Evolutionary conservation across 2,797 vertebrate genomes (phyloP), one percentile per base, ranked within the genome.

Genomic region (Enteromius radiatus): DNA sequence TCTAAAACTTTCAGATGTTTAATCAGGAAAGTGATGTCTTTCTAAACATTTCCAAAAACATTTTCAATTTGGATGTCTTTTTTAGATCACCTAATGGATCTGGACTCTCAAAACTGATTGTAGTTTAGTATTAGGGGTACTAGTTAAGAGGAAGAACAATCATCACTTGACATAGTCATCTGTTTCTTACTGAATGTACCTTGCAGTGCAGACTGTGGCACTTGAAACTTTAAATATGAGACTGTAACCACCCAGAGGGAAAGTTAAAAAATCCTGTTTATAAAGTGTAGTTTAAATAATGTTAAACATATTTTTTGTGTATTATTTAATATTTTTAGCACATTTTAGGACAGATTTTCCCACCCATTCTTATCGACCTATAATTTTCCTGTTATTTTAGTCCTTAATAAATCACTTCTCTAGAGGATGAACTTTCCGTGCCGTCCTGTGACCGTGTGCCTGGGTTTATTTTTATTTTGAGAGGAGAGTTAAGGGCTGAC

Each of bases 401-500:
- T 64, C n/a, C 43, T 36, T 15, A n/a, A 65, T 78, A n/a, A 11
- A 75, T 38, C 52, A 59, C 73, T 59, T 36, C n/a, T 56, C n/a
- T 63, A 45, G 41, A 70, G 61, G 54, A 47, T 26, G 21, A 65
- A 47, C 9, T 49, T 71, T 73, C 43, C 38, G 69, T 64, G 8
- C 23, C 43, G 80, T 75, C 56, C 78, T 84, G 54, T 84, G 78
- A 59, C n/a, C n/a, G 31, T n/a, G 76, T 26, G 59, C 68, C 75
- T 81, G 80, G 81, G 85, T 90, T 91, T 92, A 91, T 92, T 92
- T 91, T 89, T 81, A 87, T 82, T 84, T 52, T 79, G 74, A 88
- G 86, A 87, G 81, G 74, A 86, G 90, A 81, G 80, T 87, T 81
- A 78, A 76, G 80, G 85, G 88, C 87, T 84, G 86, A 90, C 88